Evolutionary conservation across 2,888 invertebrate genomes (phyloP), one percentile per base, ranked within the genome.

Genomic region (Fragum sueziense): DNA sequence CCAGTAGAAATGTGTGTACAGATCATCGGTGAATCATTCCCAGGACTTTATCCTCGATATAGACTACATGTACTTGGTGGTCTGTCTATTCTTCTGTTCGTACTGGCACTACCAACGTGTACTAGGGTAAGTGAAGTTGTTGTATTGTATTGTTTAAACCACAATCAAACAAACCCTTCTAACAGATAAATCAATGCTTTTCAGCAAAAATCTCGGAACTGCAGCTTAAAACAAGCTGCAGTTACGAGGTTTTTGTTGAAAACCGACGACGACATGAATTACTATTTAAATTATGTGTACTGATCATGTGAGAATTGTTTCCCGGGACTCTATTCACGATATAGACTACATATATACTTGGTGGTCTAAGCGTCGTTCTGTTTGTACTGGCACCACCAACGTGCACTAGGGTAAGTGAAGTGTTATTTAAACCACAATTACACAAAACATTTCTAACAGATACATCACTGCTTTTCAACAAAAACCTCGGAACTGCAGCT

Each of bases 1-100:
- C 68, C 74, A 14, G 1, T 74, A 17, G 68, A 68, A 6, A 74
- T 74, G 74, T 11, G n/a, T 3, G 41, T 74, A n/a, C 57, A 74
- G 29, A 17, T 68, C 3, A 68, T 68, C 14, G 68, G 68, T 3
- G 74, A 74, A 11, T 27, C 27, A 0, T 74, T n/a, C 31, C 68
- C 68, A 11, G n/a, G 47, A 1, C 37, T 57, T 3, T 31, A 41
- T 29, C 29, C 27, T 6, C 34, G 29, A 33, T 57, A 41, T 9
- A 27, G 74, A 20, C 22, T 31, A 1, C 14, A 25, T 11, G 29
- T 54, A 1, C 57, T 74, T 1, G 37, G 41, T 2, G 41, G 20
- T 1, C 11, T 74, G n/a, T 74, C 74, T n/a, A 33, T 57, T 4
- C 1, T 74, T 37, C 14, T 74, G 33, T 74, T 59, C 31, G 27